Percentiles rank a stretch among this genome's conserved stretches.
These are phyloP conservation scores for Corbicula japonica DNA, from an alignment of 2,888 invertebrate species.

Conservation along the genomic window DNA sequence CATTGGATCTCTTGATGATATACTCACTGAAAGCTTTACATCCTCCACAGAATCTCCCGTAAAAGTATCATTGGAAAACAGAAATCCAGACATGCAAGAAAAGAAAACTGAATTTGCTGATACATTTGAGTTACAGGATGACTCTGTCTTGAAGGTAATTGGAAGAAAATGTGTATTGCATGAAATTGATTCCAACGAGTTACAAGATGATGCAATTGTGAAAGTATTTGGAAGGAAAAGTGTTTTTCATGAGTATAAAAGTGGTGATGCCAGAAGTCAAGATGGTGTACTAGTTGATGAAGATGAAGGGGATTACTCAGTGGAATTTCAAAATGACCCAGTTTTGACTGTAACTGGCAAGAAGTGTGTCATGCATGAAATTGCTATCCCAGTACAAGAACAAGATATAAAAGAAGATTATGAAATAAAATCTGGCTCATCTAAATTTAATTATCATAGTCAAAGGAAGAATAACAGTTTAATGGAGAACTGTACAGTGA, in stretches of 20 bases:
- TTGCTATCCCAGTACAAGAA: too few relatives aligned
- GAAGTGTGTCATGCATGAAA: constrained; percentile 40
- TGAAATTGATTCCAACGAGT: constrained; percentile 27
- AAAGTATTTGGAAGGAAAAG: constrained; percentile 42
- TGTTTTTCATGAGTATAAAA: constrained; percentile 16
- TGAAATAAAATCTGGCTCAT: too few relatives aligned
- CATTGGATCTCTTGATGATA: constrained; percentile 67
- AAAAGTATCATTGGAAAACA: not conserved
- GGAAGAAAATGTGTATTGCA: constrained; percentile 42
- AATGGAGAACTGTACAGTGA: not conserved
- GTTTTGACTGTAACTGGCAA: constrained; percentile 38
- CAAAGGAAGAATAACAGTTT: too few relatives aligned
- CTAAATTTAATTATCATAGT: too few relatives aligned
- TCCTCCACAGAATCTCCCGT: constrained; percentile 33
- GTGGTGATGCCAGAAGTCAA: constrained; percentile 2
- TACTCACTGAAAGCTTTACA: constrained; percentile 52
- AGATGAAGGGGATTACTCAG: constrained; percentile 18
- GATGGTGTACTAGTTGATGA: not conserved
- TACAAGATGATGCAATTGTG: constrained; percentile 52
- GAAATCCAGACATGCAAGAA: too few relatives aligned
- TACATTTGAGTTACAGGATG: constrained; percentile 48
- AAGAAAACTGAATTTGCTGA: not conserved
- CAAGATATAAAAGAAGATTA: too few relatives aligned
- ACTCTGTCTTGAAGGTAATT: constrained; percentile 46
- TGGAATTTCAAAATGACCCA: constrained; percentile 49